Percentiles rank a stretch among this genome's conserved stretches.
Evolutionary conservation across 2,888 invertebrate species (phyloP).

Genomic region (Drosophila buzzatii): DNA sequence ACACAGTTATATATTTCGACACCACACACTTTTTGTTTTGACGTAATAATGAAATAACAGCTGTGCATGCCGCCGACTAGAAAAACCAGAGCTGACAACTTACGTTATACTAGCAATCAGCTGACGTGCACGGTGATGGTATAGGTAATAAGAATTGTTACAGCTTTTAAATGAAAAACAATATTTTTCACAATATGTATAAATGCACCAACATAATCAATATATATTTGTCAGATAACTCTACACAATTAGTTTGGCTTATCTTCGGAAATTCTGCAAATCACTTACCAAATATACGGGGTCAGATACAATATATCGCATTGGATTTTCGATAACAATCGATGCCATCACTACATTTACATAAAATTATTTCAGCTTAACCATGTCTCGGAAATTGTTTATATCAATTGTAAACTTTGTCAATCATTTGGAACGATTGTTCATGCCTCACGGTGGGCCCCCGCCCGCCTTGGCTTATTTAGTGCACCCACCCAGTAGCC

Average conservation of each 20-base stretch:
- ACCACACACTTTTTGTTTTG: slow-evolving; percentile 64
- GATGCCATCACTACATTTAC: slow-evolving; percentile 24
- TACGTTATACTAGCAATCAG: not conserved
- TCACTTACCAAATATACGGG: not conserved
- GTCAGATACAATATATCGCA: not conserved
- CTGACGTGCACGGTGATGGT: not conserved
- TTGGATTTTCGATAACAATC: not conserved
- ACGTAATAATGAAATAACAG: slow-evolving; percentile 69
- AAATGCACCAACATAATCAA: not conserved
- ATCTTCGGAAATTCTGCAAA: not conserved
- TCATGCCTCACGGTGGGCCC: slow-evolving; percentile 82
- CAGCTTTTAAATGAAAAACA: not conserved
- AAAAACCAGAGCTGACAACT: slow-evolving; percentile 33
- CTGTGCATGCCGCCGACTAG: slow-evolving; percentile 46
- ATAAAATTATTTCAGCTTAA: slow-evolving; percentile 16
- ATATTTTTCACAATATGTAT: not conserved
- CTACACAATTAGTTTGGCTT: not conserved
- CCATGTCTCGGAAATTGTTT: slow-evolving; percentile 80
- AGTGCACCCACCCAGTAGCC: slow-evolving; percentile 32
- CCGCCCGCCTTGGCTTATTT: slow-evolving; percentile 80
- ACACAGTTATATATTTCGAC: slow-evolving; percentile 34
- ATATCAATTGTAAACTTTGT: slow-evolving; percentile 84
- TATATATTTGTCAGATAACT: not conserved
- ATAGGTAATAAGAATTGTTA: not conserved
- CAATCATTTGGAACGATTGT: slow-evolving; percentile 84